Evolutionary conservation across 2,113 vertebrate species (phyloP).

Genomic region (Hippocampus guttulatus): DNA sequence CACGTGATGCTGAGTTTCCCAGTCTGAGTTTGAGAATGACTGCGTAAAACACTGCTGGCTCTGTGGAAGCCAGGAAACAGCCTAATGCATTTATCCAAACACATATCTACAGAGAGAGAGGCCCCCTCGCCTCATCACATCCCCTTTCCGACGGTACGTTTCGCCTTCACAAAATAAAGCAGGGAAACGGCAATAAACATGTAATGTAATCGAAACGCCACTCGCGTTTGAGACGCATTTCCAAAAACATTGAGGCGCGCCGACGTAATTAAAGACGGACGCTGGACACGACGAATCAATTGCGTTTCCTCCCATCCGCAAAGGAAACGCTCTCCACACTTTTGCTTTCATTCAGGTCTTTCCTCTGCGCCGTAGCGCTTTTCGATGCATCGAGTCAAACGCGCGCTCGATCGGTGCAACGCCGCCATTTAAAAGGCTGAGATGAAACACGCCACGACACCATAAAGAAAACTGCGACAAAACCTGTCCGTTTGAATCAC

Average conservation of each 20-base stretch:
- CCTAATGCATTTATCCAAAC: constrained; percentile 69
- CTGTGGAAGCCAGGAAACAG: constrained; percentile 66
- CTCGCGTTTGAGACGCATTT: not conserved
- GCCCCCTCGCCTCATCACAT: constrained; percentile 37
- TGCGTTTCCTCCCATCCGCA: not conserved
- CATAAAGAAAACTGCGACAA: not conserved
- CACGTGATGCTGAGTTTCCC: constrained; percentile 40
- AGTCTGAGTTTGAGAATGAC: constrained; percentile 60
- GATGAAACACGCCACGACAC: not conserved
- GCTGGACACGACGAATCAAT: not conserved
- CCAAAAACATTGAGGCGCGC: not conserved
- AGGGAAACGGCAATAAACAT: not conserved
- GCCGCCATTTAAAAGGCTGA: constrained; percentile 1
- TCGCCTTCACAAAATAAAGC: constrained; percentile 14
- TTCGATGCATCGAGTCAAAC: not conserved
- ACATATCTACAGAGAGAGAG: constrained; percentile 50
- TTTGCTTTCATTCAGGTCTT: not conserved
- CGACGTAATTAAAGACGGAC: not conserved
- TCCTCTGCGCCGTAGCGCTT: not conserved
- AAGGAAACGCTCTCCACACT: constrained; percentile 7
- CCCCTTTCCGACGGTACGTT: constrained; percentile 21
- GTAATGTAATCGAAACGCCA: not conserved
- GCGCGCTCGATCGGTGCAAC: not conserved
- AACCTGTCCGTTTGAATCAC: constrained; percentile 9
- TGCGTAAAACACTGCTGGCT: constrained; percentile 63